Evolutionary conservation across 2,888 invertebrate species (phyloP), one percentile per base, ranked within the genome.

Genomic region (Cephus pygmeus): DNA sequence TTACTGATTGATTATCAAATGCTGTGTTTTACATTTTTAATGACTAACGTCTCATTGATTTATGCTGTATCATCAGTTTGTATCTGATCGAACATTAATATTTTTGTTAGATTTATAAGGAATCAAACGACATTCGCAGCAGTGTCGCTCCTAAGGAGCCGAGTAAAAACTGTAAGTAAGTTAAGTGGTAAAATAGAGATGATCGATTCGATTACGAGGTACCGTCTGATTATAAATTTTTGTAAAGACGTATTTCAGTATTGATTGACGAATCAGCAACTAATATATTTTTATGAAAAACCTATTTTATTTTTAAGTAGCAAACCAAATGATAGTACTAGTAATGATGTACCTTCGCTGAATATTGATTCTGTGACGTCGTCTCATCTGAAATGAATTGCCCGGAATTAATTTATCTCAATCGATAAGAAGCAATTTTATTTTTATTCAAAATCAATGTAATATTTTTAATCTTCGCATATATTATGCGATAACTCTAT

Each of bases 201-300:
- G 23, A 56, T 9, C 23, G 56, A 23, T 56, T 56, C 2, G 23
- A 9, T 23, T 56, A 23, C 31, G 12, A 71, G 31, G 23, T 31
- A 71, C 71, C 71, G 12, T 31, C 31, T 9, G 71, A 71, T 15
- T 71, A 71, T 12, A 71, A 15, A 71, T 31, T 33, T 71, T 71
- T 31, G 75, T 76, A 77, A 56, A 68, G 71, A 77, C 12, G 76
- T 83, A 76, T 33, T 68, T 73, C 76, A 79, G 34, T 79, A 75
- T 80, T 79, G 73, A 71, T 78, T 75, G 11, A 77, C 73, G 36
- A 73, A 74, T 71, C 68, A 80, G 80, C 69, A 75, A 76, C 69
- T 76, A 69, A 81, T 81, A 83, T 83, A 85, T 80, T 85, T 84
- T 83, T 85, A 83, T 82, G 81, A 76, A 76, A 4, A 78, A 79